These are phyloP conservation scores for Temnothorax longispinosus DNA, from an alignment of 1,140 invertebrate species.

Conservation along the genomic window DNA sequence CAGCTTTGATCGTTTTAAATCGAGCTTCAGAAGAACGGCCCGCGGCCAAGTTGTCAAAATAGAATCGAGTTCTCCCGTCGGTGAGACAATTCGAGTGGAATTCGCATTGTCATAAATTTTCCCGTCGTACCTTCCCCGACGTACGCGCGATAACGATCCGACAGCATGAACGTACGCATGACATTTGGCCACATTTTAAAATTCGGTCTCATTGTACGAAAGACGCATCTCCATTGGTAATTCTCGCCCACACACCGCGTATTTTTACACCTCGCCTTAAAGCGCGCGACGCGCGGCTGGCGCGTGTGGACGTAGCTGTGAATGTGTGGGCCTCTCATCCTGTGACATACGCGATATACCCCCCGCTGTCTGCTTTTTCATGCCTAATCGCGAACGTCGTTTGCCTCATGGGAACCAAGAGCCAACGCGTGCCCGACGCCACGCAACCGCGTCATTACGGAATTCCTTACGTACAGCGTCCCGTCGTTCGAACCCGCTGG, in stretches of 20 bases:
- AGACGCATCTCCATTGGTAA: conserved; percentile 80
- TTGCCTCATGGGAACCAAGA: conserved; percentile 78
- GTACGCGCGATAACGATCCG: neutral
- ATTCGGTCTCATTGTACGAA: conserved; percentile 53
- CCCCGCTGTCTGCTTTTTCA: conserved; percentile 80
- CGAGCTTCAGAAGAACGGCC: neutral
- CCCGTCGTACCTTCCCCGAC: neutral
- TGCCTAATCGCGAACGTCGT: conserved; percentile 76
- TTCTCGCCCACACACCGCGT: conserved; percentile 79
- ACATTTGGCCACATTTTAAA: conserved; percentile 42
- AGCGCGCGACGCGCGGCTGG: conserved; percentile 42
- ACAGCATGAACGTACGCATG: conserved; percentile 17
- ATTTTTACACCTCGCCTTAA: conserved; percentile 77
- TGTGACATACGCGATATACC: conserved; percentile 72
- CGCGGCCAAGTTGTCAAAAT: neutral
- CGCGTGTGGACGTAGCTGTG: conserved; percentile 29
- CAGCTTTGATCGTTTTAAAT: neutral
- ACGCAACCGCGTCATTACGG: conserved; percentile 62
- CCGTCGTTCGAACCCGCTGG: neutral
- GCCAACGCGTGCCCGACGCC: conserved; percentile 65
- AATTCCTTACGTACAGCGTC: conserved; percentile 39
- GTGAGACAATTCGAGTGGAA: neutral
- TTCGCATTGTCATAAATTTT: conserved; percentile 26
- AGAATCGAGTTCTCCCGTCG: neutral
- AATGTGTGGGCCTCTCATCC: conserved; percentile 74